phyloP scores from a whole-genome alignment of 2,888 invertebrate genomes.

The Eledona agricola region DNA sequence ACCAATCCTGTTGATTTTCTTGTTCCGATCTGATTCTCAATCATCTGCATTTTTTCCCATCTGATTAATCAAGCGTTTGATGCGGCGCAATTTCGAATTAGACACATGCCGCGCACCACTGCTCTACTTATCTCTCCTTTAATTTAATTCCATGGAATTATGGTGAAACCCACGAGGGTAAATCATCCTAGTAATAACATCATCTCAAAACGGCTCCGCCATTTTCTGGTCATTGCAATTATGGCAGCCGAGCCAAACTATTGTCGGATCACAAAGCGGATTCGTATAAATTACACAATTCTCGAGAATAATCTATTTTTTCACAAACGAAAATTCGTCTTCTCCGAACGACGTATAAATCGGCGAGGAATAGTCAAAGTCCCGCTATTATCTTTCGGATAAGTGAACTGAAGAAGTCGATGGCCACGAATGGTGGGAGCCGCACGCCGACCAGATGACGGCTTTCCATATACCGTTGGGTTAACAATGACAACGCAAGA shows the following conservation, averaged over 20 bases:
- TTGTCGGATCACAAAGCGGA: too few relatives aligned
- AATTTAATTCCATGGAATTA: slow-evolving; percentile 12
- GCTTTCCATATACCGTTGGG: slow-evolving; percentile 23
- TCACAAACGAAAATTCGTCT: neutral
- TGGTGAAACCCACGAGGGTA: slow-evolving; percentile 3
- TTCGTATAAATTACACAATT: too few relatives aligned
- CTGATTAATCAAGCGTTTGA: slow-evolving; percentile 2
- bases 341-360: slow-evolving; percentile 1
- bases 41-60: too few relatives aligned
- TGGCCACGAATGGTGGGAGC: slow-evolving; percentile 35
- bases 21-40: slow-evolving; percentile 7
- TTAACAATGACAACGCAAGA: slow-evolving; percentile 14
- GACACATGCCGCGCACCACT: slow-evolving; percentile 3
- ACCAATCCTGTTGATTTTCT: too few relatives aligned
- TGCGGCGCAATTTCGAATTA: slow-evolving; percentile 4
- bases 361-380: slow-evolving; percentile 23
- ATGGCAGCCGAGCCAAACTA: too few relatives aligned
- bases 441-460: slow-evolving; percentile 40
- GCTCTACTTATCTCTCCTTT: slow-evolving; percentile 4
- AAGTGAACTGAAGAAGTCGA: slow-evolving; percentile 36
- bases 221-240: too few relatives aligned
- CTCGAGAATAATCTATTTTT: neutral
- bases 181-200: slow-evolving; percentile 20
- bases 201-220: slow-evolving; percentile 14
- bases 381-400: slow-evolving; percentile 19